Evolutionary conservation across 1,140 invertebrate species (phyloP).

Genomic region (Araneus ventricosus): DNA sequence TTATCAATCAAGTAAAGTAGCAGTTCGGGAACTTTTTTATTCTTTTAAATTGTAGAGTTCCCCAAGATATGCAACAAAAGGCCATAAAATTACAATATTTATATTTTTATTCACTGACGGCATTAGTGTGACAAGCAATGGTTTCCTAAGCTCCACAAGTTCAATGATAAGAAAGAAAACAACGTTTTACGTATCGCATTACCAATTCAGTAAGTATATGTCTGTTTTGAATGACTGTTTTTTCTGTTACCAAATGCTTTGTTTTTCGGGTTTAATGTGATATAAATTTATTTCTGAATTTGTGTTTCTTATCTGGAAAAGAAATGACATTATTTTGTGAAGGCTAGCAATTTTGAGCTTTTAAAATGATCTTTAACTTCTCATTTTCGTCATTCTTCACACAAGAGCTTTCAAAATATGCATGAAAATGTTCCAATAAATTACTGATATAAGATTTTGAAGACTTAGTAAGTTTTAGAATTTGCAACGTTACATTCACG

Average conservation of each 20-base stretch:
- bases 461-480: no score
- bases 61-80: slow-evolving; percentile 18
- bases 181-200: neutral
- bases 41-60: slow-evolving; percentile 39
- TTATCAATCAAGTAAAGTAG: slow-evolving; percentile 66
- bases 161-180: neutral
- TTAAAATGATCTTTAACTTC: no score
- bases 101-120: neutral
- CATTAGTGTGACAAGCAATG: slow-evolving; percentile 3
- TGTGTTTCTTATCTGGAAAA: neutral
- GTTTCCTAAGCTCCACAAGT: neutral
- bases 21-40: slow-evolving; percentile 49
- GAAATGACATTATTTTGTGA: neutral
- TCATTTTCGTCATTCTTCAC: no score
- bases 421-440: no score
- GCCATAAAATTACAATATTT: slow-evolving; percentile 35
- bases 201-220: neutral
- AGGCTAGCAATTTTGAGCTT: no score
- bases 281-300: neutral
- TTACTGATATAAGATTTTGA: no score
- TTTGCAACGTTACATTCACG: no score
- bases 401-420: no score
- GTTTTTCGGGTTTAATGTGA: neutral
- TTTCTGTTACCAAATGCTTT: neutral
- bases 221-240: neutral